Percentiles rank a stretch among this genome's conserved stretches.
Conservation (phyloP, 2,797 vertebrate species). For the Mareca penelope region DNA sequence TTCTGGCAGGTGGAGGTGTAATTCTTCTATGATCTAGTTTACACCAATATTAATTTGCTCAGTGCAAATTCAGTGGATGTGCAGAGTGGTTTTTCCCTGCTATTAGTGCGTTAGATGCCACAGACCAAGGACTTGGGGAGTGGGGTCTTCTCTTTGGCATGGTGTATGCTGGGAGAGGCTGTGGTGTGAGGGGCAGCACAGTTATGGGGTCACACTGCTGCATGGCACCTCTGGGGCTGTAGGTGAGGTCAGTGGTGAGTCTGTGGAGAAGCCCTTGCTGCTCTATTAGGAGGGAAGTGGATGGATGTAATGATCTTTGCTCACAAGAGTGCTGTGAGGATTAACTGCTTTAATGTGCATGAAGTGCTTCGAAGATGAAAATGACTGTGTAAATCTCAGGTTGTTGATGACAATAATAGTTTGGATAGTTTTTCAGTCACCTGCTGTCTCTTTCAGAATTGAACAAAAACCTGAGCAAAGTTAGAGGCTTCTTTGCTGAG, state of each 20-base stretch:
- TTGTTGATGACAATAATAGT: neutral
- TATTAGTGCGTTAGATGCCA: fast-evolving
- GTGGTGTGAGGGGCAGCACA: fast-evolving
- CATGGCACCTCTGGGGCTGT: fast-evolving
- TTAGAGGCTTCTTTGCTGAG: neutral
- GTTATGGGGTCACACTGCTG: fast-evolving
- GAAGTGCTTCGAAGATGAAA: neutral
- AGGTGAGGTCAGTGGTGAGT: neutral
- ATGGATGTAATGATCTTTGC: neutral
- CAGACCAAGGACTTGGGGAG: neutral
- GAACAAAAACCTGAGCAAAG: neutral
- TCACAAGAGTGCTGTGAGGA: fast-evolving
- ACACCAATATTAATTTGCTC: neutral
- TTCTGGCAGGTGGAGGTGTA: neutral
- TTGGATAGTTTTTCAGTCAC: neutral
- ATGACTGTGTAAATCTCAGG: neutral
- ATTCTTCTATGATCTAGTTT: fast-evolving
- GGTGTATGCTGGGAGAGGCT: neutral
- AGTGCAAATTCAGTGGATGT: neutral
- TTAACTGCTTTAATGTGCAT: neutral
- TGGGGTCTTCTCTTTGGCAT: fast-evolving
- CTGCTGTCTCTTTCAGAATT: neutral
- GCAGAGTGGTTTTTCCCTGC: neutral
- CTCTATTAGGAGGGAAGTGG: neutral
- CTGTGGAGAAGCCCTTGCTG: fast-evolving